These are phyloP conservation scores for Mythimna loreyi DNA, from an alignment of 2,888 invertebrate species.

Conservation along the genomic window DNA sequence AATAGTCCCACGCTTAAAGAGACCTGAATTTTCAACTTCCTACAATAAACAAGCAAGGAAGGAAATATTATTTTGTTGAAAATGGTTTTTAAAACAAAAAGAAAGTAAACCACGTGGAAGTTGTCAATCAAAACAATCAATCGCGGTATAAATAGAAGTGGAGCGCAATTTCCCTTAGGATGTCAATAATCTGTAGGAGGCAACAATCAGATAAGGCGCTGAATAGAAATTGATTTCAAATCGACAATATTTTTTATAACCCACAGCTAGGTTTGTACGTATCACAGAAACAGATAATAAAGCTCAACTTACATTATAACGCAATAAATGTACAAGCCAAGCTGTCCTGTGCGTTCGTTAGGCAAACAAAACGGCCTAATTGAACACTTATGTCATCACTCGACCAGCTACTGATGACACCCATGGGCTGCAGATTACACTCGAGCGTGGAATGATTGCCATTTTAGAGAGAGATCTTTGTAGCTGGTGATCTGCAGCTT, in stretches of 20 bases:
- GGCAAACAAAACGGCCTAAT: constrained; percentile 73
- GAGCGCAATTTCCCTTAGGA: constrained; percentile 52
- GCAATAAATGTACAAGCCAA: constrained; percentile 59
- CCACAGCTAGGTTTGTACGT: background rate
- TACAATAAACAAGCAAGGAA: background rate
- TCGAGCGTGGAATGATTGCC: constrained; percentile 17
- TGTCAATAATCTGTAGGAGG: constrained; percentile 41
- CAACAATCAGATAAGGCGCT: constrained; percentile 34
- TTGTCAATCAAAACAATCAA: constrained; percentile 51
- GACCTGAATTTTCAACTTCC: constrained; percentile 3
- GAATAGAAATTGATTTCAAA: constrained; percentile 50
- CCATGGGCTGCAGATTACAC: constrained; percentile 23
- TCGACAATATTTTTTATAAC: constrained; percentile 22
- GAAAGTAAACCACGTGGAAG: constrained; percentile 40
- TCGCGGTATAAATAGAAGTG: constrained; percentile 27
- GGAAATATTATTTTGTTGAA: background rate
- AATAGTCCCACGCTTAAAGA: constrained; percentile 10
- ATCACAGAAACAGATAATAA: constrained; percentile 17
- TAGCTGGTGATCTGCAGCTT: constrained; percentile 55
- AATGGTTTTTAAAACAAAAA: constrained; percentile 21
- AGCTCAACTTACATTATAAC: constrained; percentile 31
- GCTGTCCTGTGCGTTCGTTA: constrained; percentile 57
- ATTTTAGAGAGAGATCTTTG: constrained; percentile 29
- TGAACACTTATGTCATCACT: constrained; percentile 72
- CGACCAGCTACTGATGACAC: constrained; percentile 47